A percentile compares a stretch with the other conserved stretches of the same genome.
Evolutionary conservation across 2,888 invertebrate species (phyloP).

Genomic region (Anarsia innoxiella): DNA sequence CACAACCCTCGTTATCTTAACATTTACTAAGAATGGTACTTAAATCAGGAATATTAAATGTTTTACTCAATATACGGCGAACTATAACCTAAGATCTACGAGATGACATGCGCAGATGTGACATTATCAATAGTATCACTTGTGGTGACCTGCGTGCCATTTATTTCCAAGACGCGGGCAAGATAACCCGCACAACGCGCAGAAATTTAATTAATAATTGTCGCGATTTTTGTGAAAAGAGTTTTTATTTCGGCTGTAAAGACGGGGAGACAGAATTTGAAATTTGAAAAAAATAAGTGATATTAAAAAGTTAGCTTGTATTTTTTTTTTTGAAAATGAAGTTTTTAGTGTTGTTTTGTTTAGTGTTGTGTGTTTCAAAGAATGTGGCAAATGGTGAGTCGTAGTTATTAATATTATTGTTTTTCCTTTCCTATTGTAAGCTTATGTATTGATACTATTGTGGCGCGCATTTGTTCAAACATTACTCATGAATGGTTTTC

Average conservation of each 20-base stretch:
- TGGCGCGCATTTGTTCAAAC: too few species aligned
- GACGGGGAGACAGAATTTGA: neutral
- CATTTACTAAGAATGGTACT: too few species aligned
- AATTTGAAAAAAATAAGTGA: constrained; percentile 9
- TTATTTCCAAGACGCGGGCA: constrained; percentile 23
- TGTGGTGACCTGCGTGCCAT: constrained; percentile 42
- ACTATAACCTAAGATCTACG: constrained; percentile 5
- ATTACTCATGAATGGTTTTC: too few species aligned
- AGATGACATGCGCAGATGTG: constrained; percentile 38
- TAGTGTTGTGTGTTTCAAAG: constrained; percentile 34
- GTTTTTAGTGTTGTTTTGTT: constrained; percentile 24
- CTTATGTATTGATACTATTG: too few species aligned
- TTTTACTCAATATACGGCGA: too few species aligned
- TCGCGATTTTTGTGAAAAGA: constrained; percentile 3
- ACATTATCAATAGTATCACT: constrained; percentile 49
- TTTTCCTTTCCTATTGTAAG: too few species aligned
- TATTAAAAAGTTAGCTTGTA: constrained; percentile 4
- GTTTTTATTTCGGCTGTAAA: neutral
- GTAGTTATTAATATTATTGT: too few species aligned
- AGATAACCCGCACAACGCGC: constrained; percentile 2
- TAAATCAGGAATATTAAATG: too few species aligned
- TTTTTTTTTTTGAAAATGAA: constrained; percentile 27
- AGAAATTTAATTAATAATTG: too few species aligned
- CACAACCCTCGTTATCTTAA: too few species aligned
- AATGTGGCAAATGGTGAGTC: constrained; percentile 37